Percentiles rank a stretch among this genome's conserved stretches.
Evolutionary conservation across 2,888 invertebrate genomes (phyloP).

Genomic region (Lasius platythorax): DNA sequence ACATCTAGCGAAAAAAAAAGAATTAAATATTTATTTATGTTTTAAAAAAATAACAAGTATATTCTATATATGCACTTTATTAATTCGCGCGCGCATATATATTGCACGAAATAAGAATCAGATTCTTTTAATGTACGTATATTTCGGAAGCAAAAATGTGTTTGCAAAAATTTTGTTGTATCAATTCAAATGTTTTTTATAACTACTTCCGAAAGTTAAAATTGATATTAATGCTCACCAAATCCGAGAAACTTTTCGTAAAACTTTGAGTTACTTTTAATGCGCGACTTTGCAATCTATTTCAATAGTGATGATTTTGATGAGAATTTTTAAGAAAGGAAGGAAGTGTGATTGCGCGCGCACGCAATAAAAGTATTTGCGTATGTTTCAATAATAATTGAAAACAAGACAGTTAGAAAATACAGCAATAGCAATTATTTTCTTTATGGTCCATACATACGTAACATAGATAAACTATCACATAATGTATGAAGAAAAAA

Average conservation of each 20-base stretch:
- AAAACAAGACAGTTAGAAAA: not conserved
- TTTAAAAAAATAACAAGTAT: not conserved
- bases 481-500: not conserved
- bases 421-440: conserved; percentile 10
- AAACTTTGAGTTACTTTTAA: conserved; percentile 18
- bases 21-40: not conserved
- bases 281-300: conserved; percentile 8
- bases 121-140: not conserved
- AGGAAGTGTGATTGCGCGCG: not conserved
- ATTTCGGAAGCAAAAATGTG: not conserved
- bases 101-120: not conserved
- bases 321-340: not conserved
- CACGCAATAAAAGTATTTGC: not conserved
- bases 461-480: not conserved
- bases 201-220: not conserved
- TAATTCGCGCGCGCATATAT: not conserved
- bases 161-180: not conserved
- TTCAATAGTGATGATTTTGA: conserved; percentile 16
- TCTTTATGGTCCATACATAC: not conserved
- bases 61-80: not conserved
- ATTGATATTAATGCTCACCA: not conserved
- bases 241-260: not conserved
- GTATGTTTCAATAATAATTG: not conserved
- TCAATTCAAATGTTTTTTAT: not conserved
- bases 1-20: not conserved